These are phyloP conservation scores for Melospiza melodia DNA, from an alignment of 2,113 vertebrate genomes.

Conservation along the genomic window DNA sequence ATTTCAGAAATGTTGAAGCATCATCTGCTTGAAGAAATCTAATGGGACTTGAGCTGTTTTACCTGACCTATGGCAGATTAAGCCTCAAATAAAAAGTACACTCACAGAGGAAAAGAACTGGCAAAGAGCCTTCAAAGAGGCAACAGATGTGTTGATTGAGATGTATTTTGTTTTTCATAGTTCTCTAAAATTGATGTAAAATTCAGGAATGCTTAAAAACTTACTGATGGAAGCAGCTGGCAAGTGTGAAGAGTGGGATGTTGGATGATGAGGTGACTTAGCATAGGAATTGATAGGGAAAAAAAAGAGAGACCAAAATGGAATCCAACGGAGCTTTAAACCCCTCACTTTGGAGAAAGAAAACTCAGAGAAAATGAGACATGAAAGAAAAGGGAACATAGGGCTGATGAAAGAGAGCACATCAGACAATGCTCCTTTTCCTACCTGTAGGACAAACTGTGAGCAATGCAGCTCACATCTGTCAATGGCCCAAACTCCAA, in stretches of 20 bases:
- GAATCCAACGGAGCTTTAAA: background rate
- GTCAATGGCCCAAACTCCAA: background rate
- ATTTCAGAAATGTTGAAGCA: background rate
- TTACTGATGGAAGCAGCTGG: slow-evolving; percentile 32
- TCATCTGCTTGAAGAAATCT: background rate
- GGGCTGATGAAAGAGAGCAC: background rate
- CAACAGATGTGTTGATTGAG: slow-evolving; percentile 21
- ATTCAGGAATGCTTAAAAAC: slow-evolving; percentile 31
- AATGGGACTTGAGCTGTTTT: background rate
- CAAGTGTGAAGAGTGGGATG: slow-evolving; percentile 33
- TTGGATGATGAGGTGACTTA: slow-evolving; percentile 13
- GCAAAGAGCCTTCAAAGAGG: background rate
- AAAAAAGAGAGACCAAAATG: background rate
- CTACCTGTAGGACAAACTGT: background rate
- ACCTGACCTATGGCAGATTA: background rate
- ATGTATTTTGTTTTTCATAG: background rate
- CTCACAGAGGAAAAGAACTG: background rate
- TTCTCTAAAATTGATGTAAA: slow-evolving; percentile 13
- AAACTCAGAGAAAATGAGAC: background rate
- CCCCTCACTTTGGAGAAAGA: background rate
- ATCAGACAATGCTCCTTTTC: background rate
- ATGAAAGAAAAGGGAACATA: background rate
- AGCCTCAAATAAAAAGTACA: background rate
- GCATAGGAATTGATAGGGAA: background rate
- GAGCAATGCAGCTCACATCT: background rate